Conservation (phyloP, 2,888 invertebrate species). For the Escarpia spicata region DNA sequence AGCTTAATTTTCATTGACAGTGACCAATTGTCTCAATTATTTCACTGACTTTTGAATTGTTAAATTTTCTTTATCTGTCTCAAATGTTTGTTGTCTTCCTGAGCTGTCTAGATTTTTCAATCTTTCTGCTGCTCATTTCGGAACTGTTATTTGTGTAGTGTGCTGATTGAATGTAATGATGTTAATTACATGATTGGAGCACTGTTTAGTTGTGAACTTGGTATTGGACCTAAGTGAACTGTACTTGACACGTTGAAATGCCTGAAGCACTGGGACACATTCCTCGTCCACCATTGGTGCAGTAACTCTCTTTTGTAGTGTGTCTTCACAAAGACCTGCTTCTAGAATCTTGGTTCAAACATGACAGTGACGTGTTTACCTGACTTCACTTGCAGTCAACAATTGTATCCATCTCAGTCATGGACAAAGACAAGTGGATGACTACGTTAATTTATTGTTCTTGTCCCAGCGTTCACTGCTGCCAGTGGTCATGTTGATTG, state of each 20-base stretch:
- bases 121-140: background rate
- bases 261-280: background rate
- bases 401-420: background rate
- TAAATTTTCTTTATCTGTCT: no score
- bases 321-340: background rate
- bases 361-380: background rate
- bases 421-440: background rate
- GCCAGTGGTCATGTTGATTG: background rate
- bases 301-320: background rate
- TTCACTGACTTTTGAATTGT: no score
- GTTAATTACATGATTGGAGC: background rate
- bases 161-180: background rate
- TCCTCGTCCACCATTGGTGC: background rate
- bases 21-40: no score
- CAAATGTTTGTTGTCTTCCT: no score
- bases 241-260: background rate
- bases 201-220: background rate
- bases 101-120: no score
- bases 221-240: background rate
- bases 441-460: conserved; percentile 4
- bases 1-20: no score
- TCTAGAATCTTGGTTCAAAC: background rate
- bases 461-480: background rate
- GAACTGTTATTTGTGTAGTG: background rate
- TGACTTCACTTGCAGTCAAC: background rate